Evolutionary conservation across 2,888 invertebrate species (phyloP).

Genomic region (Phorcus lineatus): DNA sequence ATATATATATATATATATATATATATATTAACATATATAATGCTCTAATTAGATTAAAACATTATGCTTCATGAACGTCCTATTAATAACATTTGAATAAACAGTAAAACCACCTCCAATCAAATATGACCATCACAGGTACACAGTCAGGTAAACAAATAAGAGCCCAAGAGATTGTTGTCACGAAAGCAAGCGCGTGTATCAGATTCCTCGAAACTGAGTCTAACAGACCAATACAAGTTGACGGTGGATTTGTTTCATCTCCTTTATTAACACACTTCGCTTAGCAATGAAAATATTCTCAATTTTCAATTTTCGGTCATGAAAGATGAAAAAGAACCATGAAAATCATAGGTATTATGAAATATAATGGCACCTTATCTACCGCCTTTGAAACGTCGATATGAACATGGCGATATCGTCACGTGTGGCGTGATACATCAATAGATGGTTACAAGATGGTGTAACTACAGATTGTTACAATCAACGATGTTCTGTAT

Average conservation of each 20-base stretch:
- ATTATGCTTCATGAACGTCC: too few species aligned
- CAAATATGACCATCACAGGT: too few species aligned
- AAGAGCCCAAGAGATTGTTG: too few species aligned
- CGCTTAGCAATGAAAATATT: background rate
- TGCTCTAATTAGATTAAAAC: too few species aligned
- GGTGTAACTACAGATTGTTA: constrained; percentile 5
- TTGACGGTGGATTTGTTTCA: background rate
- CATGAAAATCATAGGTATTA: background rate
- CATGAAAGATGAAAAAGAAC: too few species aligned
- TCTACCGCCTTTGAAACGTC: constrained; percentile 12
- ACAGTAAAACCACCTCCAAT: too few species aligned
- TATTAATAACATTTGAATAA: too few species aligned
- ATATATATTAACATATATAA: too few species aligned
- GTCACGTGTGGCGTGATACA: constrained; percentile 8
- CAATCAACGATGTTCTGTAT: background rate
- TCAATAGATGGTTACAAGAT: constrained; percentile 4
- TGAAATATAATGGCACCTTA: background rate
- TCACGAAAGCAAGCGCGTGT: too few species aligned
- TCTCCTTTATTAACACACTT: background rate
- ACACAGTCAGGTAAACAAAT: too few species aligned
- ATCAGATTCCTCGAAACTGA: background rate
- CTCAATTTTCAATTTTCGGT: too few species aligned
- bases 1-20: too few species aligned
- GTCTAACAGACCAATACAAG: background rate
- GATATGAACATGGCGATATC: background rate